A percentile compares a stretch with the other conserved stretches of the same genome.
Evolutionary conservation across 2,888 invertebrate genomes (phyloP).

Genomic region (Hydropsyche betteni): DNA sequence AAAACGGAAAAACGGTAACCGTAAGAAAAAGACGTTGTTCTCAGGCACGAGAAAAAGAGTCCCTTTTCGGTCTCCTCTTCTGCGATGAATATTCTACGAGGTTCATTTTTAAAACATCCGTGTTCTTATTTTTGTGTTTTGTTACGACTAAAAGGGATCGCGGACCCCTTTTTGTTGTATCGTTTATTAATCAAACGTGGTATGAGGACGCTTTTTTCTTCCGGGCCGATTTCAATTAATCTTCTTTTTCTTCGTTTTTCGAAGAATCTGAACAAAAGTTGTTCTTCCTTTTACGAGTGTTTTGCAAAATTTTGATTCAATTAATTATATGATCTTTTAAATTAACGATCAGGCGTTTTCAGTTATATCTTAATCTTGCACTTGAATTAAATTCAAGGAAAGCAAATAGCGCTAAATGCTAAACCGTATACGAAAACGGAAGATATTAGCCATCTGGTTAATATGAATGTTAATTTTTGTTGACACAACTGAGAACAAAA

Average conservation of each 20-base stretch:
- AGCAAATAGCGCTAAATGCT: not conserved
- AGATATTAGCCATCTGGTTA: constrained; percentile 21
- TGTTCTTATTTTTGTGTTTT: constrained; percentile 19
- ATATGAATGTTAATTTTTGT: constrained; percentile 24
- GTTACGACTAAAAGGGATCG: constrained; percentile 6
- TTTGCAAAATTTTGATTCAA: too few relatives aligned
- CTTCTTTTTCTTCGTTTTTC: not conserved
- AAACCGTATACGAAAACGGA: constrained; percentile 3
- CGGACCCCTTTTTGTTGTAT: constrained; percentile 10
- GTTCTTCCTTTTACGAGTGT: too few relatives aligned
- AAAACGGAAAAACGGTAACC: too few relatives aligned
- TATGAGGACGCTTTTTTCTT: constrained; percentile 5
- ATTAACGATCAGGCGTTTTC: too few relatives aligned
- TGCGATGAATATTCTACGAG: constrained; percentile 24
- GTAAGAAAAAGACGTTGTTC: constrained; percentile 15
- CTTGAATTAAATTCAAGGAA: not conserved
- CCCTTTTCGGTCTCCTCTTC: not conserved
- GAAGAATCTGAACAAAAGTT: too few relatives aligned
- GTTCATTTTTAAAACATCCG: constrained; percentile 24
- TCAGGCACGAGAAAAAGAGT: not conserved
- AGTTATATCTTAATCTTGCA: too few relatives aligned
- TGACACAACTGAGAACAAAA: constrained; percentile 21
- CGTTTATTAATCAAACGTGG: constrained; percentile 23
- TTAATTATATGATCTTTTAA: too few relatives aligned
- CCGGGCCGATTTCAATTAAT: constrained; percentile 10